phyloP scores from a whole-genome alignment of 2,113 vertebrate genomes.

The Aythya baeri region DNA sequence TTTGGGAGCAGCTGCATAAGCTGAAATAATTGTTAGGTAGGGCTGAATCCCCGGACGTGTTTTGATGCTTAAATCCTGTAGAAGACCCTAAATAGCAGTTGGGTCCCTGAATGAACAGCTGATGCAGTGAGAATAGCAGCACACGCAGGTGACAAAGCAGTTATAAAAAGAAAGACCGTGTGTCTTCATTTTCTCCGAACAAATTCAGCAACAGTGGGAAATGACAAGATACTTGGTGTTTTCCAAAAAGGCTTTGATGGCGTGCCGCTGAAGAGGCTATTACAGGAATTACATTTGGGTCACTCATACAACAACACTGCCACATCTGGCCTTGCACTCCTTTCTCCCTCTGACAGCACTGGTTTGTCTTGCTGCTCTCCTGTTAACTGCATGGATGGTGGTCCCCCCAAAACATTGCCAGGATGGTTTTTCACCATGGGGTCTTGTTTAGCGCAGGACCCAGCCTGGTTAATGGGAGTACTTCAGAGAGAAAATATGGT shows the following conservation, averaged over 20 bases:
- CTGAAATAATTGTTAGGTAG: not conserved
- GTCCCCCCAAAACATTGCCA: not conserved
- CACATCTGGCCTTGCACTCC: not conserved
- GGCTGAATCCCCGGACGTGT: not conserved
- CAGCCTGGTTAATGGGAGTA: not conserved
- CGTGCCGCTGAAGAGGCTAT: not conserved
- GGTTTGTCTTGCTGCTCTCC: not conserved
- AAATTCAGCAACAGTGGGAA: not conserved
- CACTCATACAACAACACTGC: not conserved
- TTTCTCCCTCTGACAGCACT: not conserved
- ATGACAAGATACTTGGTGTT: not conserved
- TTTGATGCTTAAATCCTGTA: not conserved
- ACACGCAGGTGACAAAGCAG: not conserved
- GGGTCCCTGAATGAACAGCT: not conserved
- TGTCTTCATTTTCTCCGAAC: constrained; percentile 13
- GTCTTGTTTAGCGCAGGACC: not conserved
- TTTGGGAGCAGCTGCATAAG: not conserved
- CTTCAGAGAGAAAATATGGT: not conserved
- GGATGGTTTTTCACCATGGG: not conserved
- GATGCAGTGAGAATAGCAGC: not conserved
- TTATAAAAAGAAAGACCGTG: not conserved
- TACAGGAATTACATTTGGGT: not conserved
- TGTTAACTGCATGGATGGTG: not conserved
- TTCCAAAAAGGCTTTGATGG: not conserved
- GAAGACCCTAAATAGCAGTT: not conserved